A percentile compares a stretch with the other conserved stretches of the same genome.
phyloP scores from a whole-genome alignment of 1,140 invertebrate species.

The Heliconius melpomene region DNA sequence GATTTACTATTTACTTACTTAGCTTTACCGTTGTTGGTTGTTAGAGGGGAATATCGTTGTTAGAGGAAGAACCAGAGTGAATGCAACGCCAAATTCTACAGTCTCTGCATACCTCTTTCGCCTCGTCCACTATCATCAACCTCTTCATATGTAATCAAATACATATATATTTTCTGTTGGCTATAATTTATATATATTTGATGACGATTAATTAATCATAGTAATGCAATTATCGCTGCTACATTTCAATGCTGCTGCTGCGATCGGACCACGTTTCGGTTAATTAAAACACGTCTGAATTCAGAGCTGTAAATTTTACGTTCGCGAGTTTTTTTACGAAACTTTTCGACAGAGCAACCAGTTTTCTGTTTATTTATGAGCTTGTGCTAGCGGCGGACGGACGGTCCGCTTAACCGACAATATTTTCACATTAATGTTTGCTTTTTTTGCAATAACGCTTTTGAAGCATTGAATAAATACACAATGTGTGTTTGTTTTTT shows the following conservation, averaged over 20 bases:
- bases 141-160: no score
- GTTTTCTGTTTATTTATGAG: slow-evolving; percentile 79
- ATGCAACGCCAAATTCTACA: no score
- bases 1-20: no score
- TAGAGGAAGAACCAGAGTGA: no score
- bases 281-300: slow-evolving; percentile 77
- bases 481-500: background rate
- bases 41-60: no score
- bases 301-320: slow-evolving; percentile 72
- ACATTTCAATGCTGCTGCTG: slow-evolving; percentile 46
- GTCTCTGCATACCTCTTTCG: no score
- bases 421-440: slow-evolving; percentile 72
- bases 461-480: slow-evolving; percentile 48
- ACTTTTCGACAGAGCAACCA: slow-evolving; percentile 77
- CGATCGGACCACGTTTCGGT: slow-evolving; percentile 53
- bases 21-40: no score
- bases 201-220: slow-evolving; percentile 35
- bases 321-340: slow-evolving; percentile 66
- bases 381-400: slow-evolving; percentile 63
- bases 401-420: slow-evolving; percentile 65
- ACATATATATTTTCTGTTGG: background rate
- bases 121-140: no score
- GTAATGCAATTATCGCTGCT: slow-evolving; percentile 43
- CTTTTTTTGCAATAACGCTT: slow-evolving; percentile 62
- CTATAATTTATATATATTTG: slow-evolving; percentile 4